A percentile compares a stretch with the other conserved stretches of the same genome.
Conservation (phyloP, 2,797 vertebrate species). For the Ptychobarbus kaznakovi region DNA sequence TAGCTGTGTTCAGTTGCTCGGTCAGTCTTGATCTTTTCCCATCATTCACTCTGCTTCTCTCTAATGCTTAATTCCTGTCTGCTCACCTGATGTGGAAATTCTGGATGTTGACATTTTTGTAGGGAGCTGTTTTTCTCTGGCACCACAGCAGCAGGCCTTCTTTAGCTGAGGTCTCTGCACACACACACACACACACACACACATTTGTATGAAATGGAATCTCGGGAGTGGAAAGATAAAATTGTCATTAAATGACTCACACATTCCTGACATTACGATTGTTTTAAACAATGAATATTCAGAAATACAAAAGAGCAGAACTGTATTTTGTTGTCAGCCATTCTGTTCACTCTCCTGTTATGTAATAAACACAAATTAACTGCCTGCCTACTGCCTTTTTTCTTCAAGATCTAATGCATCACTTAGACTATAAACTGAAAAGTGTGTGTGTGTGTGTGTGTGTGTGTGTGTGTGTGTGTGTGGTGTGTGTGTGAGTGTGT, state of each 20-base stretch:
- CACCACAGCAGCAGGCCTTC: slow-evolving; percentile 97
- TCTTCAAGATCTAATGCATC: background rate
- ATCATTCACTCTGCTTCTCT: background rate
- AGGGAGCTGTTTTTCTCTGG: slow-evolving; percentile 97
- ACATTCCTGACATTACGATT: background rate
- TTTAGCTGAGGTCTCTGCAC: slow-evolving; percentile 94
- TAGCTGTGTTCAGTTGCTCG: background rate
- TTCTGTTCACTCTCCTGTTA: background rate
- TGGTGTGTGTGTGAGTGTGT: background rate
- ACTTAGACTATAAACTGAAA: background rate
- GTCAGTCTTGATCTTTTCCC: background rate
- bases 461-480: background rate
- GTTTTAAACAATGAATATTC: slow-evolving; percentile 15
- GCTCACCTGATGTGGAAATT: slow-evolving; percentile 98
- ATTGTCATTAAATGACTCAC: slow-evolving; percentile 9
- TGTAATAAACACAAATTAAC: background rate
- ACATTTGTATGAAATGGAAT: slow-evolving; percentile 7
- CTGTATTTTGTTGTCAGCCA: background rate
- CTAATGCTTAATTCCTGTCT: slow-evolving; percentile 57
- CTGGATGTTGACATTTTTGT: slow-evolving; percentile 99
- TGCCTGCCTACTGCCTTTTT: background rate
- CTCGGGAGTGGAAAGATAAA: slow-evolving; percentile 14
- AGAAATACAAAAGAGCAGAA: slow-evolving; percentile 8
- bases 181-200: background rate
- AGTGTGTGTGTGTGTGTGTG: background rate